Evolutionary conservation across 1,140 invertebrate species (phyloP), one percentile per base, ranked within the genome.

Genomic region (Diprion similis): DNA sequence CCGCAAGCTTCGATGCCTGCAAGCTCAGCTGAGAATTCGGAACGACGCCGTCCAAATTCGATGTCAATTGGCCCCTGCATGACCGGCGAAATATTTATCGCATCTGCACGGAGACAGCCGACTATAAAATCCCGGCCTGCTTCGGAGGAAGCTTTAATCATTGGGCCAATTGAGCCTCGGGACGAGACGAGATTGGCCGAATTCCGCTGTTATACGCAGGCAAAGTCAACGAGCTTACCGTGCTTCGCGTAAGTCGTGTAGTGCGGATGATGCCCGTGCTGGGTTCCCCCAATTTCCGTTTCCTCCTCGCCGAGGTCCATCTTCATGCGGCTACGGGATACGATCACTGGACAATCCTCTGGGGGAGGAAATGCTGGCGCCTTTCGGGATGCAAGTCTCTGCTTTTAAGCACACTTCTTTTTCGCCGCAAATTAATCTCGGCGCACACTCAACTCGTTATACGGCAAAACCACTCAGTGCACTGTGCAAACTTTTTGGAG

Each of bases 291-390:
- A 67, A 75, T 75, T 69, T 78, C 79, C 73, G 76, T 77, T 71
- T 81, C 80, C 72, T 83, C 80, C 67, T 81, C 80, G 70, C 73
- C 77, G 73, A 83, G 76, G 73, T 83, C 80, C 81, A 81, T 83
- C 73, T 79, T 81, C 76, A 76, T 75, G 75, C 74, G 78, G 69
- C 68, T 70, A 48, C 68, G 66, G 71, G 51, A 65, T 69, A 68
- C 66, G 66, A 19, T 68, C 18, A 68, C 51, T 59, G 51, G 51
- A 59, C 51, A 17, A 59, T 59, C 4, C 51, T 9, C 51, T 59
- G n/a, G 51, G 11, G 11, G 6, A 4, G 51, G 9, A 59, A 6
- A 4, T 59, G 51, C 11, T 59, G 51, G 6, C 11, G 11, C n/a
- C 11, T 59, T 59, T 59, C 51, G n/a, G 11, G 51, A 17, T 15